Evolutionary conservation across 2,113 vertebrate species (phyloP), one percentile per base, ranked within the genome.

Genomic region (Origma solitaria): DNA sequence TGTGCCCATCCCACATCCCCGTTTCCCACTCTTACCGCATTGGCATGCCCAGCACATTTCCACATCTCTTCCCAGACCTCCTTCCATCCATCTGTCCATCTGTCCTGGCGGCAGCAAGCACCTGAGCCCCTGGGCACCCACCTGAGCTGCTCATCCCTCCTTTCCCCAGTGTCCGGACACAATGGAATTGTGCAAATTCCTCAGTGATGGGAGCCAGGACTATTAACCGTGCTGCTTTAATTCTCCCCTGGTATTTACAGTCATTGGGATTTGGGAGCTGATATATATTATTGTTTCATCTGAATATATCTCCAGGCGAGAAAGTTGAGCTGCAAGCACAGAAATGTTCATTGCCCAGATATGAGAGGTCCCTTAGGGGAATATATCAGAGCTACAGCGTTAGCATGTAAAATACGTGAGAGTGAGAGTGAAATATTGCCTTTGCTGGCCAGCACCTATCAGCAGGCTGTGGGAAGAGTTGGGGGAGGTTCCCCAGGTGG

Each of bases 11-110:
- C 35, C 0, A 0, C 44, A 15, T 53, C 18, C 54, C 75, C 7
- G 3, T 23, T 33, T 38, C 56, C 31, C 8, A 3, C 8, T 62
- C 42, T 27, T 14, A 11, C 12, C 4, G 35, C 4, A 0, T 33
- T 9, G 24, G 35, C 23, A 35, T 2, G 2, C 51, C 40, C 53
- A 30, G 8, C 5, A 2, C 11, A 10, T 31, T 45, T 44, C n/a
- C n/a, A n/a, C 10, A 1, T 37, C 65, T 33, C 56, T 56, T 58
- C 30, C 45, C 2, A 1, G 3, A 15, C 16, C 22, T 87, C 58
- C n/a, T 60, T 77, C 53, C 37, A 30, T 42, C 27, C n/a, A 0
- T 35, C 68, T 31, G 10, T 56, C 69, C 5, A 1, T 31, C 30
- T 3, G 1, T 58, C 30, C 56, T 2, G 12, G 50, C 53, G 58